Evolutionary conservation across 2,113 vertebrate genomes (phyloP), one percentile per base, ranked within the genome.

Genomic region (Podarcis muralis): DNA sequence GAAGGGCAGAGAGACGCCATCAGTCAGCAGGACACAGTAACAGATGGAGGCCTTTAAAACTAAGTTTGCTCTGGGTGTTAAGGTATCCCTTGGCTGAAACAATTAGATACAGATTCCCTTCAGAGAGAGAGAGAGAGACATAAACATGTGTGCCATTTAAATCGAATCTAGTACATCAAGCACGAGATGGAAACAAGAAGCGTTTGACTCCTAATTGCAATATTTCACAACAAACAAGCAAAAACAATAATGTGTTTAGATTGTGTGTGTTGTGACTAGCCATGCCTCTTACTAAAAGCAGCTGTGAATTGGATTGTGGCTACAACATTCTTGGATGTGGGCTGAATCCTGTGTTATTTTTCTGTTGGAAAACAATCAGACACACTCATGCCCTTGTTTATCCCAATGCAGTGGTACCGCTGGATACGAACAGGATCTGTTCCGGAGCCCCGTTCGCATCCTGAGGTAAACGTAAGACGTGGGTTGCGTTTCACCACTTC

Each of bases 31-130:
- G 85, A 86, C 88, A 82, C 81, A 75, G 87, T 89, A 93, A 91
- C 89, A 93, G 93, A 94, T 93, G 93, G 93, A 94, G 88, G 88
- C 84, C 84, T 93, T 93, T 93, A 93, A 94, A 92, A 90, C 53
- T 69, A 0, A 0, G 57, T 86, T 92, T 95, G 89, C 89, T 93
- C 77, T 94, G 90, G 48, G 69, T 87, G 81, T 92, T 92, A 84
- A 92, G 88, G 91, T n/a, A 89, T 88, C 90, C 57, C 65, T 8
- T 69, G 90, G 65, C 84, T 90, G 69, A 81, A 92, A 74, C 35
- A 65, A 89, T 90, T 92, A 87, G 86, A 91, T 94, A 71, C 40
- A 79, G 90, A 66, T 88, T 87, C 79, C 9, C 82, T 92, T 90
- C 84, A 53, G 43, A 53, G 57, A 66, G 65, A 40, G 35, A 18